Evolutionary conservation across 2,797 vertebrate species (phyloP), one percentile per base, ranked within the genome.

Genomic region (Scleropages formosus): DNA sequence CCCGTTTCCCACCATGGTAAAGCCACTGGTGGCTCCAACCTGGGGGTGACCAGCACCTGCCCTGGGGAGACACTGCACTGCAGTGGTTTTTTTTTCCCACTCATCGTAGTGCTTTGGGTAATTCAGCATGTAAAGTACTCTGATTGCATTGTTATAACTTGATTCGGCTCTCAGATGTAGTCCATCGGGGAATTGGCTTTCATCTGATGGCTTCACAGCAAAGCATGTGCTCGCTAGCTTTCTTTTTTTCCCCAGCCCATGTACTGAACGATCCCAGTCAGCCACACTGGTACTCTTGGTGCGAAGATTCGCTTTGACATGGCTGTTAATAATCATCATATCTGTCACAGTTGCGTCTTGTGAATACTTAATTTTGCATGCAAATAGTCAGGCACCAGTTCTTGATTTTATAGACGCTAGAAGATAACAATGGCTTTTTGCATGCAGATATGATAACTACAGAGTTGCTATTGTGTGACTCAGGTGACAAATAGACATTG

Each of bases 21-120:
- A 89, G 89, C 88, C 86, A 87, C 88, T 89, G 87, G 87, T 88
- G 84, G 86, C 88, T 82, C 88, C 87, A 89, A 22, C 87, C 90
- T 85, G 84, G 91, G 87, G 88, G 87, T 88, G 87, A 89, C 87
- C 84, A 87, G 91, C 91, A 93, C 92, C 93, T 93, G 92, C 86
- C 85, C 85, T 84, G 88, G 80, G 87, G 87, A 87, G 90, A 84
- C 90, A 85, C 91, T 93, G 92, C 92, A 93, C 87, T 93, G 93
- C 92, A 92, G 93, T 91, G 90, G 85, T 91, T 87, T 86, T 87
- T 85, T n/a, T 16, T n/a, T 15, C 11, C 88, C 90, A 82, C 87
- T 85, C 31, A 27, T 70, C 56, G 47, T n/a, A 18, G 47, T 53
- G 87, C 77, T 82, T 82, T 84, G 72, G 62, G 79, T 74, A 88